These are phyloP conservation scores for Spongilla lacustris DNA, from an alignment of 37 sponge, comb jelly and placozoan genomes.

Conservation along the genomic window DNA sequence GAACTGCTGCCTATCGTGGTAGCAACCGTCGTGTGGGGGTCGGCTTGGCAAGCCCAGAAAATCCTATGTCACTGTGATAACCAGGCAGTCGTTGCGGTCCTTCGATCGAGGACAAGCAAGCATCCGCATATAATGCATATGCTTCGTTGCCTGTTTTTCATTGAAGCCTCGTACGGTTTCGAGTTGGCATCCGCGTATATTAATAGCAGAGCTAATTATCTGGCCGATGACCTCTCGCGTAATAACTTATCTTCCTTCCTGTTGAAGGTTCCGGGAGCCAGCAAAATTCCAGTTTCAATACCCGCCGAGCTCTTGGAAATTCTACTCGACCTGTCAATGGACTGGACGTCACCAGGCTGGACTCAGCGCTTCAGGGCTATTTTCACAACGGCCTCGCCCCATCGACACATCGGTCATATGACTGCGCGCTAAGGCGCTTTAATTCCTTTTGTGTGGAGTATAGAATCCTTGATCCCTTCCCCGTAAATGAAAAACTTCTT, in stretches of 20 bases:
- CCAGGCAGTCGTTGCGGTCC: not conserved
- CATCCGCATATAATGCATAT: conserved; percentile 14
- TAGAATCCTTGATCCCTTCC: too few relatives aligned
- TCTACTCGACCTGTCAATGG: conserved; percentile 4
- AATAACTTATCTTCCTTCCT: conserved; percentile 9
- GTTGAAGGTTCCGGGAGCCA: not conserved
- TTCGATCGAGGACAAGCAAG: not conserved
- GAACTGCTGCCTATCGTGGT: not conserved
- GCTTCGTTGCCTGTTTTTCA: not conserved
- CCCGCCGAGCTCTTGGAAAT: not conserved
- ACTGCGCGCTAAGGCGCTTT: too few relatives aligned
- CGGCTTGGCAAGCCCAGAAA: not conserved
- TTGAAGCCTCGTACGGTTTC: conserved; percentile 8
- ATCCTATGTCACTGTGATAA: conserved; percentile 20
- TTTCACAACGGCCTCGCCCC: too few relatives aligned
- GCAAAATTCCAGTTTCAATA: not conserved
- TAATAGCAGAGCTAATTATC: not conserved
- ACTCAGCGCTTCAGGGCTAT: too few relatives aligned
- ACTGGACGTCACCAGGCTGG: too few relatives aligned
- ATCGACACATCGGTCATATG: too few relatives aligned
- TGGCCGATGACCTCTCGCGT: conserved; percentile 11
- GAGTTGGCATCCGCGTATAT: not conserved
- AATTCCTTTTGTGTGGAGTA: too few relatives aligned
- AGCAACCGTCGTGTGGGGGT: not conserved
- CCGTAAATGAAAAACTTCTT: too few relatives aligned